These are phyloP conservation scores for Drosophila mayaguana DNA, from an alignment of 2,888 invertebrate genomes.

Conservation along the genomic window DNA sequence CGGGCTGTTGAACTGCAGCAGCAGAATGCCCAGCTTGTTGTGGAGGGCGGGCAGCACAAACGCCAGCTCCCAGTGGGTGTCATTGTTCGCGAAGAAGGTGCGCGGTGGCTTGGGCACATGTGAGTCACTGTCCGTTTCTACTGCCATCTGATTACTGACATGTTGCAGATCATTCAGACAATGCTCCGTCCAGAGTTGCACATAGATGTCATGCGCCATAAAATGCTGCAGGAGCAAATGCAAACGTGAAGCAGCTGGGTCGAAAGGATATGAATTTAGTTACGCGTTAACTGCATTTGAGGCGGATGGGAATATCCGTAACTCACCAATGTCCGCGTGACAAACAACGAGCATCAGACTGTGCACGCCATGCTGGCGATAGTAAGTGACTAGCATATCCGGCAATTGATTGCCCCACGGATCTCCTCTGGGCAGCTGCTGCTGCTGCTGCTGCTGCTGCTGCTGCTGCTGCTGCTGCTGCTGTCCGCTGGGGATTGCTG, in stretches of 20 bases:
- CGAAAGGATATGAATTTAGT: conserved; percentile 42
- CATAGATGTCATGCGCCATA: conserved; percentile 62
- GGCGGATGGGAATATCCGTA: conserved; percentile 13
- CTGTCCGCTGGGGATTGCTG: conserved; percentile 49
- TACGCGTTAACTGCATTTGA: conserved; percentile 9
- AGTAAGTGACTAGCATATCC: conserved; percentile 81
- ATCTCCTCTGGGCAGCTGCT: conserved; percentile 30
- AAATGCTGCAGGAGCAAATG: conserved; percentile 57
- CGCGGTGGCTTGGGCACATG: conserved; percentile 59
- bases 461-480: conserved; percentile 16
- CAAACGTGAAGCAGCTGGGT: conserved; percentile 33
- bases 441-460: conserved; percentile 2
- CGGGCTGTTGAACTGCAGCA: conserved; percentile 69
- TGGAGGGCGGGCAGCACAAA: conserved; percentile 61
- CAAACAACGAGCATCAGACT: conserved; percentile 80
- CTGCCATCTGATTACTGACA: conserved; percentile 37
- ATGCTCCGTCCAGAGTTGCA: conserved; percentile 69
- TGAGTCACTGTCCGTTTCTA: conserved; percentile 10
- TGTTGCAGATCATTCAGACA: conserved; percentile 60
- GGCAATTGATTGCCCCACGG: conserved; percentile 78
- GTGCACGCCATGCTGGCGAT: conserved; percentile 79
- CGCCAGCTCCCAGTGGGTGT: conserved; percentile 58
- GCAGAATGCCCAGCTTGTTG: conserved; percentile 80
- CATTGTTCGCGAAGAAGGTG: conserved; percentile 62
- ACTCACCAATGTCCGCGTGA: conserved; percentile 73